phyloP scores from a whole-genome alignment of 2,888 invertebrate genomes.

The Adelognathus sp. region DNA sequence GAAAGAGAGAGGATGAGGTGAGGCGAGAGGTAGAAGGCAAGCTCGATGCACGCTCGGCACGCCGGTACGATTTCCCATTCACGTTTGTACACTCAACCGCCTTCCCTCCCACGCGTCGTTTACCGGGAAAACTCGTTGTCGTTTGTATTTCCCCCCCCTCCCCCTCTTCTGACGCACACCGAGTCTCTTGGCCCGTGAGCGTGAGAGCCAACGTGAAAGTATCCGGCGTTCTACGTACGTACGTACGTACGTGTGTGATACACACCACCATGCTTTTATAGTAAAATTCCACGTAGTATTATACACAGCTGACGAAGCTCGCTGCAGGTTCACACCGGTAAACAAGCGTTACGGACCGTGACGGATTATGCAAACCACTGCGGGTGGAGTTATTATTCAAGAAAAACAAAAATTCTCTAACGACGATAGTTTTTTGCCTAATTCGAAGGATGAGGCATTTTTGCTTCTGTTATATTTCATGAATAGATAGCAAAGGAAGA shows the following conservation, averaged over 20 bases:
- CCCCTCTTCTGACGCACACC: background rate
- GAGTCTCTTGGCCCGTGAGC: background rate
- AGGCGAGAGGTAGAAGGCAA: conserved; percentile 2
- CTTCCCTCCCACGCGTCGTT: conserved; percentile 17
- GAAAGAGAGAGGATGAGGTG: conserved; percentile 19
- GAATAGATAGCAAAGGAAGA: too few relatives aligned
- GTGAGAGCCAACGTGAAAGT: conserved; percentile 31
- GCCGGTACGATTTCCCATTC: conserved; percentile 55
- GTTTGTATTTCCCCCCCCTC: background rate
- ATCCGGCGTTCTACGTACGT: conserved; percentile 15
- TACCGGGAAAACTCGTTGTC: conserved; percentile 43
- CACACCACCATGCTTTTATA: too few relatives aligned
- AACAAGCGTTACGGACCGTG: conserved; percentile 60
- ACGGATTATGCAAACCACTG: conserved; percentile 63
- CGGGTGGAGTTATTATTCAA: conserved; percentile 19
- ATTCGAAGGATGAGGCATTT: too few relatives aligned
- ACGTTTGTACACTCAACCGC: conserved; percentile 42
- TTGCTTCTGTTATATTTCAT: too few relatives aligned
- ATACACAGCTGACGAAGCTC: conserved; percentile 22
- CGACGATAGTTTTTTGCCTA: too few relatives aligned
- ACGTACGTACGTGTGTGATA: background rate
- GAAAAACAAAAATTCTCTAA: conserved; percentile 36
- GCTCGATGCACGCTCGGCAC: conserved; percentile 38
- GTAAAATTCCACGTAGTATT: background rate
- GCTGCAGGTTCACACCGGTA: conserved; percentile 36